These are phyloP conservation scores for Arothron firmamentum DNA, from an alignment of 2,113 vertebrate species.

Conservation along the genomic window DNA sequence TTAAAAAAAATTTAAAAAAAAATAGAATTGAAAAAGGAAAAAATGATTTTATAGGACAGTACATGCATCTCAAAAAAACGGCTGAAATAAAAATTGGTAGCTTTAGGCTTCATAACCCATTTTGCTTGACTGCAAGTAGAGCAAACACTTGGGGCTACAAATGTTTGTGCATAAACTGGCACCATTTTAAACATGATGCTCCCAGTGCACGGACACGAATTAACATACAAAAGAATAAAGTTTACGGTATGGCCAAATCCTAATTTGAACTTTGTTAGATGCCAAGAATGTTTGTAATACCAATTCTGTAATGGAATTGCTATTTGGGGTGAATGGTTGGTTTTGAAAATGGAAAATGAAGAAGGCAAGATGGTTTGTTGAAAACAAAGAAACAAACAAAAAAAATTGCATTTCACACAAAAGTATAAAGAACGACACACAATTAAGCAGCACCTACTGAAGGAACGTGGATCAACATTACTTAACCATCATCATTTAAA, in stretches of 20 bases:
- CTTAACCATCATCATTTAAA: too few relatives aligned
- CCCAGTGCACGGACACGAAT: constrained; percentile 14
- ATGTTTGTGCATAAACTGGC: constrained; percentile 42
- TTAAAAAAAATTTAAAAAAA: constrained; percentile 6
- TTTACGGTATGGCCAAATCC: background rate
- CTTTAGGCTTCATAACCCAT: constrained; percentile 53
- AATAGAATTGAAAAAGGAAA: constrained; percentile 9
- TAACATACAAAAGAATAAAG: background rate
- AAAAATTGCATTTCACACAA: too few relatives aligned
- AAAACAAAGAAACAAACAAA: too few relatives aligned
- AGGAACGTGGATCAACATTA: too few relatives aligned
- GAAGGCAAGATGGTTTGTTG: too few relatives aligned
- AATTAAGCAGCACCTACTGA: too few relatives aligned
- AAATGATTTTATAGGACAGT: constrained; percentile 22
- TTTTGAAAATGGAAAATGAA: too few relatives aligned
- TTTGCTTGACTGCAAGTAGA: constrained; percentile 59
- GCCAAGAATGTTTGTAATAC: too few relatives aligned
- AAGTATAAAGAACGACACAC: too few relatives aligned
- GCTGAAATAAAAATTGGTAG: constrained; percentile 44
- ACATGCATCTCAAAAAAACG: constrained; percentile 29
- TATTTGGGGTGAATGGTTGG: background rate
- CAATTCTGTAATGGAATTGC: too few relatives aligned
- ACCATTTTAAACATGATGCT: constrained; percentile 28
- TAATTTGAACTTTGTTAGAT: too few relatives aligned
- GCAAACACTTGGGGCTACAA: constrained; percentile 58